Evolutionary conservation across 2,113 vertebrate genomes (phyloP).

Genomic region (Catagonus wagneri): DNA sequence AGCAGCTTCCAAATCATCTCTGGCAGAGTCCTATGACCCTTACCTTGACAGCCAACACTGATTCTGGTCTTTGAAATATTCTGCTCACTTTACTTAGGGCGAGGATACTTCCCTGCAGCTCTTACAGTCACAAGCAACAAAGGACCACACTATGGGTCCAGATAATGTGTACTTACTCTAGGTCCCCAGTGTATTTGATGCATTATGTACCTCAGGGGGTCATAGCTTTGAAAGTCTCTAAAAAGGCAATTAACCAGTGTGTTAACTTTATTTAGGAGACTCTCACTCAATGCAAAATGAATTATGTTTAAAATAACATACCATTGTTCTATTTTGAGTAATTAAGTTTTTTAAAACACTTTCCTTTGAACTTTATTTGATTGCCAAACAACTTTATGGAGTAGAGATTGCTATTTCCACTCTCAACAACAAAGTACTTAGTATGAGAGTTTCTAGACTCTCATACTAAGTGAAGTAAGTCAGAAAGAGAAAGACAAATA

Average conservation of each 20-base stretch:
- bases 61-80: neutral
- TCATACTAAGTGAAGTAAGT: too few species aligned
- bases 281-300: neutral
- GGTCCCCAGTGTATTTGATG: neutral
- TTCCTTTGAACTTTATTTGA: neutral
- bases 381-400: neutral
- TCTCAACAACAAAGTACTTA: neutral
- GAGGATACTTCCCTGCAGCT: neutral
- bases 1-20: neutral
- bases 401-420: neutral
- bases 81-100: too few species aligned
- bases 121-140: neutral
- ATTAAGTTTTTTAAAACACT: neutral
- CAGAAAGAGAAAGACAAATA: too few species aligned
- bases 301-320: neutral
- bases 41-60: fast-evolving
- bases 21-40: neutral
- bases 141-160: fast-evolving
- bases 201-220: neutral
- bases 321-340: neutral
- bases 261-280: neutral
- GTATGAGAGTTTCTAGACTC: too few species aligned
- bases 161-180: neutral
- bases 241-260: neutral
- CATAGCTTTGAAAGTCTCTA: neutral